Base-by-base conservation (phyloP, 2,113 vertebrate species). In the Eubucco bourcierii region DNA sequence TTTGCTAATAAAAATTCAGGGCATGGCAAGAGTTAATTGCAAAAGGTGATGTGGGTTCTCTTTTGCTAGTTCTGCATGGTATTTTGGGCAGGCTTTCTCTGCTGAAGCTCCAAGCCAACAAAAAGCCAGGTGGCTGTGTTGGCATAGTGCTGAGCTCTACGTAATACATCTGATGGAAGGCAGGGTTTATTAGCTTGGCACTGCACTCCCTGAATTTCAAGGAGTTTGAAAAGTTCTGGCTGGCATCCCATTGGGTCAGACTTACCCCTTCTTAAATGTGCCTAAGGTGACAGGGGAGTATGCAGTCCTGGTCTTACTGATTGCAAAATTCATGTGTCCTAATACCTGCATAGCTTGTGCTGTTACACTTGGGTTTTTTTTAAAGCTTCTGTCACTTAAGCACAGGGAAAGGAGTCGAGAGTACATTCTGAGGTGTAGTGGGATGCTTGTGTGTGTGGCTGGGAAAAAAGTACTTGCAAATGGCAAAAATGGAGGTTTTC, bases 401-500 rank as follows among this genome's bases (percentile, higher is more conserved):
- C 47, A 33, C 2, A 56, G 78, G n/a, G 29, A 55, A 72, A 78
- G 15, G 11, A 80, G 53, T 61, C 2, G 5, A 39, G 27, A 53
- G 66, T 17, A 68, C 14, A 4, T 66, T 61, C 67, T 39, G 53
- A 19, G 34, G 55, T 73, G 66, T 65, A 47, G 73, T 2, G 3
- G 65, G 41, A 90, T 52, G 55, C 68, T 86, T 74, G 44, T 65
- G 65, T 5, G 9, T 73, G 87, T 67, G 73, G 90, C 64, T 24
- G 10, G 76, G 64, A 90, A 25, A 25, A 88, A 84, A 71, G 39
- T 84, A 76, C 74, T 46, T 61, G 59, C 75, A 94, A 90, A 67
- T 28, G 10, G 12, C 67, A 82, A 82, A 96, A 97, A 97, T 66
- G 24, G 93, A 97, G 96, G 84, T 84, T 80, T 84, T 80, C 67